Conservation (phyloP, 2,888 invertebrate species). For the Tiliacea aurago region DNA sequence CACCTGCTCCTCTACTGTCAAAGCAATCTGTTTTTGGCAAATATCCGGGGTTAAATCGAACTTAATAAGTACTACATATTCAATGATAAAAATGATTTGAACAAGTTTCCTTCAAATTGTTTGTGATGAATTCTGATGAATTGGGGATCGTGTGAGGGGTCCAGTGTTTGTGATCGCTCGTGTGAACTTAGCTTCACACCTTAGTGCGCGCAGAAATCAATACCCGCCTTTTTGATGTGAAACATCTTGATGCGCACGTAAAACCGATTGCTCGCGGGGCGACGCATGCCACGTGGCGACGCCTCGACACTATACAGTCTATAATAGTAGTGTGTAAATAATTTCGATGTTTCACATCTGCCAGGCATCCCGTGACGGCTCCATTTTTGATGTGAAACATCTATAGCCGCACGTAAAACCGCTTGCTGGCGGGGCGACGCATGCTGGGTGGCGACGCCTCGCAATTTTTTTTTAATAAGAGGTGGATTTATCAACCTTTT, state of each 20-base stretch:
- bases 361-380: no score
- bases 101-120: conserved; percentile 9
- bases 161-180: conserved; percentile 38
- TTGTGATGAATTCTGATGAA: no score
- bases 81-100: conserved; percentile 2
- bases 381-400: no score
- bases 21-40: not conserved
- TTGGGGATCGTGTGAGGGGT: conserved; percentile 8
- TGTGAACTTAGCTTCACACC: not conserved
- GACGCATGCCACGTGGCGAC: no score
- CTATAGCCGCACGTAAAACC: no score
- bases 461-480: not conserved
- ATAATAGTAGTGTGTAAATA: no score
- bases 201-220: conserved; percentile 34
- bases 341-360: no score
- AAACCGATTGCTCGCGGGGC: no score
- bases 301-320: no score
- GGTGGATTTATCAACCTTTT: not conserved
- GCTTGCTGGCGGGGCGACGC: no score
- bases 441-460: no score
- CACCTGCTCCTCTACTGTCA: conserved; percentile 34
- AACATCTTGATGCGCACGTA: no score
- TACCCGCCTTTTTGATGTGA: conserved; percentile 20
- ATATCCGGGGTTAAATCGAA: not conserved
- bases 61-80: not conserved